These are phyloP conservation scores for Crenuchus spilurus DNA, from an alignment of 2,797 vertebrate species.

Conservation along the genomic window DNA sequence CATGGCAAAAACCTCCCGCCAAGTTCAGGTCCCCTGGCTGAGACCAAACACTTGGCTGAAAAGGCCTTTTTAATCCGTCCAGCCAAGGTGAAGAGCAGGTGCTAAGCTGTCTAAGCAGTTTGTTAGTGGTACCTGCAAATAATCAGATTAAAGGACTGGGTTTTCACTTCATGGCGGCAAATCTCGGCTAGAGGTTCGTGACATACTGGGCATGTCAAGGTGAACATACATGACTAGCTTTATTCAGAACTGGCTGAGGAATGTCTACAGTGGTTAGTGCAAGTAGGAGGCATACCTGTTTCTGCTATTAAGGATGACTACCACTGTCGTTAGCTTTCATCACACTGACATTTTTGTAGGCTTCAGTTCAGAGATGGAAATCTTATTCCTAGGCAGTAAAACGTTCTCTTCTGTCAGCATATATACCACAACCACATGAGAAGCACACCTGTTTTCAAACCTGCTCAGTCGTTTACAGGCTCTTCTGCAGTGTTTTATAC, in stretches of 20 bases:
- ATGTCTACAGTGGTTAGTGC: too few relatives aligned
- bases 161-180: not conserved
- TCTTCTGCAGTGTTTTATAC: too few relatives aligned
- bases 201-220: not conserved
- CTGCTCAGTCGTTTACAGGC: too few relatives aligned
- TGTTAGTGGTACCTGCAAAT: slow-evolving; percentile 11
- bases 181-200: not conserved
- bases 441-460: too few relatives aligned
- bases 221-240: not conserved
- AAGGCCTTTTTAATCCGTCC: not conserved
- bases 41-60: not conserved
- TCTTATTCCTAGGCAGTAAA: too few relatives aligned
- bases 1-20: not conserved
- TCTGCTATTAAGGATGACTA: too few relatives aligned
- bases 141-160: slow-evolving; percentile 1
- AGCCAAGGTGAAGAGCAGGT: slow-evolving; percentile 4
- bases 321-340: too few relatives aligned
- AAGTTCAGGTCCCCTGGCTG: not conserved
- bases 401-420: too few relatives aligned
- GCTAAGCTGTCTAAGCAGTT: slow-evolving; percentile 12
- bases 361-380: too few relatives aligned
- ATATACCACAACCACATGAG: too few relatives aligned
- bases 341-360: too few relatives aligned
- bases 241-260: not conserved
- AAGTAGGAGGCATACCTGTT: too few relatives aligned